Evolutionary conservation across 30 jellyfish, hydroid and myxozoan genomes (phyloP), one percentile per base, ranked within the genome.

Genomic region (Chironex yamaguchii): DNA sequence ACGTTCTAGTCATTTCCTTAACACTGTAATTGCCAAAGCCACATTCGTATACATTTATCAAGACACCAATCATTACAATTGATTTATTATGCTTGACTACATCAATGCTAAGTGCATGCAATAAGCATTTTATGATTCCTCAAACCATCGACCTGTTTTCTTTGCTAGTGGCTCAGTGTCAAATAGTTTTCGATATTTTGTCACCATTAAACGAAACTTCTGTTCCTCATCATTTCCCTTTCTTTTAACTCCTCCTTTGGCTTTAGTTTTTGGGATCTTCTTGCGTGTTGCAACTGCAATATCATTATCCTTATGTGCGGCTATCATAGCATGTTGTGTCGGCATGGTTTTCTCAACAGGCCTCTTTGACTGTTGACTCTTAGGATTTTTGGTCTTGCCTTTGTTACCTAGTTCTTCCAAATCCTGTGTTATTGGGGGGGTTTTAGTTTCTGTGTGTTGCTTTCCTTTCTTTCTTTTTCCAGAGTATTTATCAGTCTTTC

Each of bases 131-230:
- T n/a, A n/a, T n/a, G n/a, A n/a, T n/a, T n/a, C 58, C 58, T 82
- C 96, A 62, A 90, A 90, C 97, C 97, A 90, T 23, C 96, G 70
- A 9, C 79, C 78, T 42, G 77, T 77, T 0, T 34, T 78, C 14
- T 49, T 58, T 6, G 20, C 33, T 53, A 25, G 25, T 12, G 21
- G 68, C 25, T 52, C 28, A 0, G n/a, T 64, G 13, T 86, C 86
- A 33, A 89, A 89, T 9, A 89, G 68, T 49, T 80, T 78, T 71
- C 80, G 79, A 52, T 89, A 89, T 4, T 70, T 54, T 67, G 58
- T 89, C 6, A 89, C 97, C 6, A 89, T 71, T 27, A 21, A 27
- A 49, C 62, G 68, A 63, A 89, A 89, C 22, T 79, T 75, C 0
- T 62, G 80, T 58, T 89, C 97, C 21, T 89, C 93, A 4, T 13